A percentile compares a stretch with the other conserved stretches of the same genome.
Evolutionary conservation across 2,888 invertebrate species (phyloP).

Genomic region (Zhengitettix transpicula): DNA sequence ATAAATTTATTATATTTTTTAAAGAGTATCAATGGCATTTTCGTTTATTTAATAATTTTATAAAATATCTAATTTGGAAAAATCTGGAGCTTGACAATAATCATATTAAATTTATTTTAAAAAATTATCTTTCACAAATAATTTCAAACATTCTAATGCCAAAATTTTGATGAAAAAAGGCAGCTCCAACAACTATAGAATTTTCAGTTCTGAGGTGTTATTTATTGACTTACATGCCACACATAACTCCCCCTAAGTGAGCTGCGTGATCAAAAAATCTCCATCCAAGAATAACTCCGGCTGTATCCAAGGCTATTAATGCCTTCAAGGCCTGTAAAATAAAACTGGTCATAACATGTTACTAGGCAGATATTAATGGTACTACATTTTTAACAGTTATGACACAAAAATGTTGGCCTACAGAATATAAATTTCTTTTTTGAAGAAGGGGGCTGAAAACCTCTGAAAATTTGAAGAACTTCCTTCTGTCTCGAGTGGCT

Average conservation of each 20-base stretch:
- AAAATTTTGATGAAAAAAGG: background rate
- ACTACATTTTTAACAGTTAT: no score
- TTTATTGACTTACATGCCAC: slow-evolving; percentile 66
- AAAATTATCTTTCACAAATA: no score
- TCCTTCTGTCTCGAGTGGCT: no score
- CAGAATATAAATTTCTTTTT: no score
- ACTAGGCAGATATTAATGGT: no score
- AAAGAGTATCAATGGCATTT: background rate
- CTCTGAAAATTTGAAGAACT: no score
- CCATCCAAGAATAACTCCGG: slow-evolving; percentile 76
- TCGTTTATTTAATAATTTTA: background rate
- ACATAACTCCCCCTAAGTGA: slow-evolving; percentile 87
- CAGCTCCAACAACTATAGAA: background rate
- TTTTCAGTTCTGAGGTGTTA: background rate
- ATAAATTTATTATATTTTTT: background rate
- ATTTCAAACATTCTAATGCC: background rate
- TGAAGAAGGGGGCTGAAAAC: no score
- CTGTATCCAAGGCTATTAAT: slow-evolving; percentile 66
- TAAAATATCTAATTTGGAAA: no score
- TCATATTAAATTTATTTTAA: no score
- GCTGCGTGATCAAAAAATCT: slow-evolving; percentile 93
- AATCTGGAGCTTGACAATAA: no score
- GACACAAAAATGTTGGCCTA: no score
- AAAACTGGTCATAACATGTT: no score
- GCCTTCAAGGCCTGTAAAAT: slow-evolving; percentile 63